Percentiles rank a stretch among this genome's conserved stretches.
These are phyloP conservation scores for Drosophila navojoa DNA, from an alignment of 1,140 invertebrate species.

Conservation along the genomic window DNA sequence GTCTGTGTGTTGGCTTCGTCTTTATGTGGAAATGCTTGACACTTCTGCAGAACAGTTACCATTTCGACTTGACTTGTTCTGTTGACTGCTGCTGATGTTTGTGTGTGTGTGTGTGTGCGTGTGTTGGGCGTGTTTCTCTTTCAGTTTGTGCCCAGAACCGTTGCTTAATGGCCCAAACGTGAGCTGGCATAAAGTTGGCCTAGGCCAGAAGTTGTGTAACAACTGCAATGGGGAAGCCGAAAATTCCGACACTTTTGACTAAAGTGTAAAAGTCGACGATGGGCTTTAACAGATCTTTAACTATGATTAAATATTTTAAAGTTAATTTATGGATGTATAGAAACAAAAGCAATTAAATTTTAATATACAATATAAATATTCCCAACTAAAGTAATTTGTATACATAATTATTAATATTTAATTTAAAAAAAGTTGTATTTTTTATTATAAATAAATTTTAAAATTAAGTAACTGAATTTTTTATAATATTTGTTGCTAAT, in stretches of 20 bases:
- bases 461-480: no score
- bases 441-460: no score
- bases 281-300: no score
- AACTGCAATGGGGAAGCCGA: not conserved
- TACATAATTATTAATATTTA: no score
- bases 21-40: conserved; percentile 41
- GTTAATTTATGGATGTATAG: no score
- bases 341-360: no score
- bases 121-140: conserved; percentile 7
- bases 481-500: no score
- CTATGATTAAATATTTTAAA: no score
- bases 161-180: conserved; percentile 63
- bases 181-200: conserved; percentile 42
- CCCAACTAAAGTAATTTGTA: no score
- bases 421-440: no score
- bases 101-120: no score
- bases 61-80: conserved; percentile 5
- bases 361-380: no score
- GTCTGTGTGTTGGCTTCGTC: conserved; percentile 1
- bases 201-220: conserved; percentile 14
- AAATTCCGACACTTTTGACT: not conserved
- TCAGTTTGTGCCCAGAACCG: conserved; percentile 7
- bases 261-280: not conserved
- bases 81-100: conserved; percentile 18
- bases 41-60: conserved; percentile 47